Conservation (phyloP, 2,113 vertebrate species). For the Loxodonta africana region DNA sequence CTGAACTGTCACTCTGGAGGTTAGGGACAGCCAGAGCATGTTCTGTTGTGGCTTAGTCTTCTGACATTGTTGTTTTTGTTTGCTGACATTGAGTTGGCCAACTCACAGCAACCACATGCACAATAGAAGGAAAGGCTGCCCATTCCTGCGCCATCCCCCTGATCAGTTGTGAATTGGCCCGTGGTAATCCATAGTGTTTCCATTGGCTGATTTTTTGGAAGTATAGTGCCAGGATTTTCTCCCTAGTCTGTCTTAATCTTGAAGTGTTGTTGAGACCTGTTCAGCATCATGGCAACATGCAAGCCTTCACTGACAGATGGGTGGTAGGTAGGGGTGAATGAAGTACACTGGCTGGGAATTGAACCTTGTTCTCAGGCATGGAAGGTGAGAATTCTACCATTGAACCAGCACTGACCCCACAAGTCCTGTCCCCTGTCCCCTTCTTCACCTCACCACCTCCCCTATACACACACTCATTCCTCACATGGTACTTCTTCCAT, state of each 20-base stretch:
- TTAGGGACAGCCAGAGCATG: not conserved
- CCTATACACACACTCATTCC: fast-evolving
- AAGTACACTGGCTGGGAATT: not conserved
- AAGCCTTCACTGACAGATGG: not conserved
- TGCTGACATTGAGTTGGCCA: not conserved
- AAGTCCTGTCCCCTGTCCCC: not conserved
- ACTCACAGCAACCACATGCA: not conserved
- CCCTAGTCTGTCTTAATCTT: not conserved
- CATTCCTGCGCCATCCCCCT: not conserved
- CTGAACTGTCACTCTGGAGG: not conserved
- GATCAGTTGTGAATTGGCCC: not conserved
- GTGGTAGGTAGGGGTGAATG: not conserved
- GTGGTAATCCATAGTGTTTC: not conserved
- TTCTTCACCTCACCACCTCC: not conserved
- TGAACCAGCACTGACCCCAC: not conserved
- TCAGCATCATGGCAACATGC: not conserved
- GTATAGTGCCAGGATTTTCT: not conserved
- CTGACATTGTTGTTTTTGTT: not conserved
- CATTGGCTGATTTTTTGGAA: not conserved
- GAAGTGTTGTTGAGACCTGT: not conserved
- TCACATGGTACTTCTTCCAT: not conserved
- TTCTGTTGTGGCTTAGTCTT: not conserved
- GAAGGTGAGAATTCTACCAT: not conserved
- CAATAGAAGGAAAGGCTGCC: not conserved
- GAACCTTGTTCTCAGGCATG: not conserved